Percentiles rank a stretch among this genome's conserved stretches.
Conservation (phyloP, 2,888 invertebrate species). For the Euclidia mi region DNA sequence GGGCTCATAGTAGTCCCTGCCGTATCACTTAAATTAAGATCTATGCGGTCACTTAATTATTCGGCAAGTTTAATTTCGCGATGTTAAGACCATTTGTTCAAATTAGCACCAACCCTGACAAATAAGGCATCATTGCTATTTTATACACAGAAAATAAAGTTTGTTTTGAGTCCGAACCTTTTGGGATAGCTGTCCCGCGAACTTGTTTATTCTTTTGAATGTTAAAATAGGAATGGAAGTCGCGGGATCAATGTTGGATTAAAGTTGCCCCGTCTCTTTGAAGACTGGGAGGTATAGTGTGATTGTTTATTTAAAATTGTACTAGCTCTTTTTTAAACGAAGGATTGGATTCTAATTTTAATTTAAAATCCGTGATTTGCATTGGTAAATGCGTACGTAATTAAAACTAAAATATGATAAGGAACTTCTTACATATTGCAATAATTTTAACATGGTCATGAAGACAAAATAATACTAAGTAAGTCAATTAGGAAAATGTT, state of each 20-base stretch:
- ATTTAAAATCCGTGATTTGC: too few relatives aligned
- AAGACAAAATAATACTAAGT: too few relatives aligned
- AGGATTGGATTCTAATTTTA: too few relatives aligned
- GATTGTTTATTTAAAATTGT: neutral
- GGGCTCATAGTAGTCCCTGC: conserved; percentile 17
- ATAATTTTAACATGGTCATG: too few relatives aligned
- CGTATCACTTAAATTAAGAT: conserved; percentile 81
- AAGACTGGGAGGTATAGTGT: neutral
- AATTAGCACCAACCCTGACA: conserved; percentile 77
- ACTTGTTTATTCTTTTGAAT: conserved; percentile 6
- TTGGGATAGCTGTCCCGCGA: neutral
- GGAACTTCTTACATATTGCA: too few relatives aligned
- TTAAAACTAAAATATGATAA: too few relatives aligned
- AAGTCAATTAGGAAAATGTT: too few relatives aligned
- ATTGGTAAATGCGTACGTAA: too few relatives aligned
- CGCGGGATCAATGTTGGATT: neutral
- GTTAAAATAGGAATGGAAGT: conserved; percentile 1
- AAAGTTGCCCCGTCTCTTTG: neutral
- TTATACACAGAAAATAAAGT: conserved; percentile 53
- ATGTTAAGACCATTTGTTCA: conserved; percentile 82
- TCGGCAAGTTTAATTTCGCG: conserved; percentile 83
- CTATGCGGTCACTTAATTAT: conserved; percentile 85
- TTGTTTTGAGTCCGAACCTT: conserved; percentile 23
- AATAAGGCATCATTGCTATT: conserved; percentile 72
- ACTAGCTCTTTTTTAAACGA: too few relatives aligned